Base-by-base conservation (phyloP, 2,888 invertebrate species). In the Thymelicus lineola region DNA sequence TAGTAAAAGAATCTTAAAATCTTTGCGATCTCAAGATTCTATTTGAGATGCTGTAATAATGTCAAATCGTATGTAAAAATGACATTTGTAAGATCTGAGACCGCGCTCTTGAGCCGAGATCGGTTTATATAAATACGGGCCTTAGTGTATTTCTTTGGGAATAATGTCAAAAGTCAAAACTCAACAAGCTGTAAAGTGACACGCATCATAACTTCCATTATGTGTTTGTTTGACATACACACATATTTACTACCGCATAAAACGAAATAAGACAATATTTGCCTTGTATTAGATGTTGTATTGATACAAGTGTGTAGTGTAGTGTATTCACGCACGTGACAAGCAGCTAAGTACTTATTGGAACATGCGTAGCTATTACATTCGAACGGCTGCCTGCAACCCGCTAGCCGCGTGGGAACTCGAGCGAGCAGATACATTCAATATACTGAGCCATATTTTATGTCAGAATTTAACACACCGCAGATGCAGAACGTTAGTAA, bases 331-430 rank as follows among this genome's bases (percentile, higher is more conserved):
- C 61, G 55, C 62, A 63, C 68, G 68, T 58, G 68, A 68, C 62
- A 58, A 62, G 61, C 36, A 35, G n/a, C 42, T 53, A 42, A 45
- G 68, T 69, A 59, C 17, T 36, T 69, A 69, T 69, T 42, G 63
- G 63, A 63, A 69, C 63, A 59, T 67, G 64, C 63, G 48, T 67
- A 63, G 48, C 57, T 59, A 70, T 59, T 59, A 70, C 70, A 70
- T 61, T 59, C 64, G 64, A 70, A 74, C 69, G 70, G 73, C 72
- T 68, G 72, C 74, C 72, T 68, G 72, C 74, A 71, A 69, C 70
- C 77, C 74, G 75, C 76, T 77, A 78, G 77, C 78, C 77, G 82
- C 91, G 92, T 92, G 92, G 90, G 92, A 93, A 87, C 83, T 84
- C 80, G 81, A 80, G 80, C 81, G 79, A 76, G 79, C 77, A 79